Evolutionary conservation across 2,888 invertebrate species (phyloP).

Genomic region (Dorcus parallelipipedus): DNA sequence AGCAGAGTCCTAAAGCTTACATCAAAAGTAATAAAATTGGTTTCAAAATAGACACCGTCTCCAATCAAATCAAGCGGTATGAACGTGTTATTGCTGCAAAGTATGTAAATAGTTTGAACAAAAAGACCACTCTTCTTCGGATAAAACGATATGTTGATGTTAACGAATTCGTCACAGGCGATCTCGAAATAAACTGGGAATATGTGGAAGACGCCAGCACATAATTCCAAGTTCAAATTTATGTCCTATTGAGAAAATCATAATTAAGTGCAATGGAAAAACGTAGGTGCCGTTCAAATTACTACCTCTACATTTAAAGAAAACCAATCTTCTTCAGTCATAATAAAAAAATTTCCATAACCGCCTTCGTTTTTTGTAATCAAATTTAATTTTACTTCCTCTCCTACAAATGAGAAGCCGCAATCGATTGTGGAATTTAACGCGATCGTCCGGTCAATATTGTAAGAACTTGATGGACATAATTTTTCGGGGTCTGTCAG

Average conservation of each 20-base stretch:
- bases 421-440: conserved; percentile 47
- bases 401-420: conserved; percentile 46
- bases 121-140: conserved; percentile 43
- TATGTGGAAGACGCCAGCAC: conserved; percentile 41
- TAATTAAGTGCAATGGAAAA: background rate
- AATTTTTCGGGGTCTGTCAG: conserved; percentile 2
- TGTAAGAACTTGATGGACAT: conserved; percentile 12
- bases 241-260: conserved; percentile 8
- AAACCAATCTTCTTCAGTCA: conserved; percentile 49
- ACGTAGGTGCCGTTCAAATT: background rate
- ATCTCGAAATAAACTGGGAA: conserved; percentile 48
- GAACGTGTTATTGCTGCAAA: conserved; percentile 47
- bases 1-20: conserved; percentile 23
- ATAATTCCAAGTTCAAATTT: conserved; percentile 33
- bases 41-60: conserved; percentile 44
- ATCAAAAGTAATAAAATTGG: conserved; percentile 29
- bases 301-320: conserved; percentile 21
- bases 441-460: conserved; percentile 29
- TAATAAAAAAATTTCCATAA: conserved; percentile 46
- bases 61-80: conserved; percentile 47
- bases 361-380: conserved; percentile 45
- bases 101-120: conserved; percentile 45
- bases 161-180: conserved; percentile 38
- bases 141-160: conserved; percentile 42
- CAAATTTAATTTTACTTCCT: conserved; percentile 34